These are phyloP conservation scores for Heterodera schachtii DNA, from an alignment of 1,140 invertebrate genomes.

Conservation along the genomic window DNA sequence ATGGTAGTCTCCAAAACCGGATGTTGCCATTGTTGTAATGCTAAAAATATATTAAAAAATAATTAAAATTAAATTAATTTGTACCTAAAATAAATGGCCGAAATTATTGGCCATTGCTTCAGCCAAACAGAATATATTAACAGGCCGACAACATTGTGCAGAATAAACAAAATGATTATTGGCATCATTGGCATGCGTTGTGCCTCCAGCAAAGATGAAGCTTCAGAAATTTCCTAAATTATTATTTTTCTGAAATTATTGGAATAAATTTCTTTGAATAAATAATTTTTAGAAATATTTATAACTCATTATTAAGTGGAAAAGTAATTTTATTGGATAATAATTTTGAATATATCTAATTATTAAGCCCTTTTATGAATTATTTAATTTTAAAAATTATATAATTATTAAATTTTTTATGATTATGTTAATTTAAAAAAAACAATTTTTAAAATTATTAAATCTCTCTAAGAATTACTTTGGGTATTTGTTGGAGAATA, in stretches of 20 bases:
- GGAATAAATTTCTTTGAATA: no score
- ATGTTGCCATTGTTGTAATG: conserved; percentile 32
- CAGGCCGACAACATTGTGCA: conserved; percentile 10
- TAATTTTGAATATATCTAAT: no score
- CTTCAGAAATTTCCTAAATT: conserved; percentile 3
- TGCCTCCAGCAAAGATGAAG: not conserved
- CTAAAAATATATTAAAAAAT: not conserved
- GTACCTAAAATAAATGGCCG: conserved; percentile 24
- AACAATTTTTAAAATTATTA: no score
- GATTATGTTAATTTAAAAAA: no score
- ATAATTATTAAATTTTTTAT: no score
- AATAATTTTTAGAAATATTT: no score
- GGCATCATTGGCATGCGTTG: conserved; percentile 9
- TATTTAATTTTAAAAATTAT: no score
- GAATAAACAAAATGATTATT: conserved; percentile 7
- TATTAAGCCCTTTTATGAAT: no score
- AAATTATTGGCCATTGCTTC: conserved; percentile 1
- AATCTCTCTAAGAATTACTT: no score
- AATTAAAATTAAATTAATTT: not conserved
- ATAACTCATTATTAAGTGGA: no score
- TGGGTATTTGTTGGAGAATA: no score
- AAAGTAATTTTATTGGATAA: no score
- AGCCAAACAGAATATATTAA: conserved; percentile 13
- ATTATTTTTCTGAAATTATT: not conserved
- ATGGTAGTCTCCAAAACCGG: conserved; percentile 27